A percentile compares a stretch with the other conserved stretches of the same genome.
phyloP scores from a whole-genome alignment of 2,888 invertebrate genomes.

The Parthenolecanium corni region DNA sequence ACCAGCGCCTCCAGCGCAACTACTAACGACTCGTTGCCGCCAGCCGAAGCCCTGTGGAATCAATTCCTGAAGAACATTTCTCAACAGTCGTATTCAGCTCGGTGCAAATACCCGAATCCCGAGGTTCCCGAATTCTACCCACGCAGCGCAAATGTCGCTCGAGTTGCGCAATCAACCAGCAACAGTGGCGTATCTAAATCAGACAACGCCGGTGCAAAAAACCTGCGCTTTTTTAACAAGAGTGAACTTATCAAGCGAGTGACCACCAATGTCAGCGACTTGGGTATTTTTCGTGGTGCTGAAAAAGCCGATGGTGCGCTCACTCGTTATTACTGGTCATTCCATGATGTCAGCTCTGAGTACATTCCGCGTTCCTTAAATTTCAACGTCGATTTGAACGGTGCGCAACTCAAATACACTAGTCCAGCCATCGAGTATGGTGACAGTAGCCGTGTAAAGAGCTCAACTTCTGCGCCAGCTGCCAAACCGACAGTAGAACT shows the following conservation, averaged over 20 bases:
- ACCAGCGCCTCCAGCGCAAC: background rate
- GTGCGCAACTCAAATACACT: background rate
- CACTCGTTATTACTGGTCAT: constrained; percentile 13
- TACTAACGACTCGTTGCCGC: background rate
- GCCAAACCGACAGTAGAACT: background rate
- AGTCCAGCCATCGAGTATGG: too few species aligned
- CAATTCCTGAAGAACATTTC: constrained; percentile 12
- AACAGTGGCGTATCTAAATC: background rate
- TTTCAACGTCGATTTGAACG: too few species aligned
- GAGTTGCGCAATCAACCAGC: background rate
- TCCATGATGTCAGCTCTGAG: background rate
- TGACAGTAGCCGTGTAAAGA: too few species aligned
- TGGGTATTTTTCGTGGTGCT: background rate
- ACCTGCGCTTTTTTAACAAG: background rate
- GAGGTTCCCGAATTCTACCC: constrained; percentile 20
- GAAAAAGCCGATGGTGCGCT: background rate
- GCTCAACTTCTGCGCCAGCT: background rate
- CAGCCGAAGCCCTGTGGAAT: background rate
- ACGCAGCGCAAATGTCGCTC: background rate
- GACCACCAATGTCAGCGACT: background rate
- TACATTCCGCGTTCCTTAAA: background rate
- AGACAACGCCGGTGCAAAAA: background rate
- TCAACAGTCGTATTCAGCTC: background rate
- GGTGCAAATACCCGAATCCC: constrained; percentile 20
- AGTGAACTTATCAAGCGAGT: background rate